These are phyloP conservation scores for Sternarchorhynchus goeldii DNA, from an alignment of 2,797 vertebrate species.

Conservation along the genomic window DNA sequence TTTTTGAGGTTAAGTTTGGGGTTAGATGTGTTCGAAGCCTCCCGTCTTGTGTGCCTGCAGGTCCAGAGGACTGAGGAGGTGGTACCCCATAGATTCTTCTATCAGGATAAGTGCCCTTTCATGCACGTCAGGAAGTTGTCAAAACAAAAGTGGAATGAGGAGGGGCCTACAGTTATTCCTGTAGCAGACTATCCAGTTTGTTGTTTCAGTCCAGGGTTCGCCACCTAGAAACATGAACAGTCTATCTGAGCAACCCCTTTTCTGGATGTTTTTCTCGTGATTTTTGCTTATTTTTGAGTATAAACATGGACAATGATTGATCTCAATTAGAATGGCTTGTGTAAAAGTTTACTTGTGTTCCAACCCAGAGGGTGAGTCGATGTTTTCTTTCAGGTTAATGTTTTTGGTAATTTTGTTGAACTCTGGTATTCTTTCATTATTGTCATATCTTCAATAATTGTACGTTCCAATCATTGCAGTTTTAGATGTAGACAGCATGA, in stretches of 20 bases:
- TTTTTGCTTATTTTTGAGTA: neutral
- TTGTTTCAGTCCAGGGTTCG: neutral
- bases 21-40: neutral
- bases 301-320: neutral
- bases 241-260: neutral
- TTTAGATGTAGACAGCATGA: too few relatives aligned
- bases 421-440: too few relatives aligned
- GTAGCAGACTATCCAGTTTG: neutral
- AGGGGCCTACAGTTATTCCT: constrained; percentile 4
- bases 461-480: too few relatives aligned
- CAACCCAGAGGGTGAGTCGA: constrained; percentile 73
- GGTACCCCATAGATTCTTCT: neutral
- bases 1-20: too few relatives aligned
- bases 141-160: constrained; percentile 13
- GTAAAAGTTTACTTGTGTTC: constrained; percentile 78
- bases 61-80: neutral
- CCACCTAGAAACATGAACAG: neutral
- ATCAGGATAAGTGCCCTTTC: constrained; percentile 12
- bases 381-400: neutral
- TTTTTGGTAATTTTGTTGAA: neutral
- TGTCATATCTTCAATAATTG: too few relatives aligned
- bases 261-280: neutral
- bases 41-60: neutral
- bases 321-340: constrained; percentile 57
- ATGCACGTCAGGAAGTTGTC: constrained; percentile 4